Evolutionary conservation across 1,140 invertebrate genomes (phyloP).

Genomic region (Diuraphis noxia): DNA sequence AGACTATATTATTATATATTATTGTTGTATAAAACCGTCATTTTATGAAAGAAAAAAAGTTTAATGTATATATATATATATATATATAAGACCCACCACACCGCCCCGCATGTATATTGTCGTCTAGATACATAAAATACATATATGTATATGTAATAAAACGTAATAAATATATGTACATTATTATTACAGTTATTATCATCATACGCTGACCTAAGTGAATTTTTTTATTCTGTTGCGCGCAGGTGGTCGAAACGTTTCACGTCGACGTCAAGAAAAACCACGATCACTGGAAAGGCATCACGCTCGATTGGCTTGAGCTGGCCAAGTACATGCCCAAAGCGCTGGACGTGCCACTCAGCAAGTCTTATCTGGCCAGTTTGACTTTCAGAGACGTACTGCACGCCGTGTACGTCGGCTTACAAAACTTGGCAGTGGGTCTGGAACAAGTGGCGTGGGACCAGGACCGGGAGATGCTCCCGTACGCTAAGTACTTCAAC

Average conservation of each 20-base stretch:
- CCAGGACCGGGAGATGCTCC: constrained; percentile 62
- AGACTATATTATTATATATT: background rate
- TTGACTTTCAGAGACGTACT: constrained; percentile 63
- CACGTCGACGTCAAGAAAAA: constrained; percentile 61
- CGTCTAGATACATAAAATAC: background rate
- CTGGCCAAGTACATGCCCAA: constrained; percentile 62
- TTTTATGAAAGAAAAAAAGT: background rate
- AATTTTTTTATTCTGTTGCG: background rate
- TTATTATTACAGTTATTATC: background rate
- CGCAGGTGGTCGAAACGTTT: constrained; percentile 65
- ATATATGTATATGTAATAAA: background rate
- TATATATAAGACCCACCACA: background rate
- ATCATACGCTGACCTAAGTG: background rate
- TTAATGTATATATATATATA: too few relatives aligned
- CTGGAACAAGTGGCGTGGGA: constrained; percentile 71
- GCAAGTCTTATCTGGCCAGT: constrained; percentile 60
- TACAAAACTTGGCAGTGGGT: constrained; percentile 70
- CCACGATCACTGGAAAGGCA: constrained; percentile 62
- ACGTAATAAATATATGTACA: background rate
- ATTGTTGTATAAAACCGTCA: background rate
- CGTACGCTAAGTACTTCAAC: constrained; percentile 65
- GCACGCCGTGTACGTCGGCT: constrained; percentile 65
- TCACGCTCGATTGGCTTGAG: constrained; percentile 65
- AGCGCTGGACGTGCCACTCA: constrained; percentile 61
- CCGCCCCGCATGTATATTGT: background rate